Percentiles rank a stretch among this genome's conserved stretches.
These are phyloP conservation scores for Camelus dromedarius DNA, from an alignment of 2,113 vertebrate species.

Conservation along the genomic window DNA sequence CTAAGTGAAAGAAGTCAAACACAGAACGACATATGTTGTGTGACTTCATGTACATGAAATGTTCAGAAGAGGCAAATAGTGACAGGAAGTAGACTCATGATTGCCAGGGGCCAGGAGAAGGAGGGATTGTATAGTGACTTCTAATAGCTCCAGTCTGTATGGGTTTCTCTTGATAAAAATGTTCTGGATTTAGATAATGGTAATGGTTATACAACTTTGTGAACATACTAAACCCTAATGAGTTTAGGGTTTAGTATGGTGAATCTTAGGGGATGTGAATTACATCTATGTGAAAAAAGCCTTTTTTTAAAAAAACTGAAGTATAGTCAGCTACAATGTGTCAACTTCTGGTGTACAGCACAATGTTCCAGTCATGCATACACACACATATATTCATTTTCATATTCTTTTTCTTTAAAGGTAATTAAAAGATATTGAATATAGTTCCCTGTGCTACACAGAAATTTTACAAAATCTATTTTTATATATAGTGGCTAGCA, in stretches of 20 bases:
- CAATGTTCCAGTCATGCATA: too few relatives aligned
- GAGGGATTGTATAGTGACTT: neutral
- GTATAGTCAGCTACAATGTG: too few relatives aligned
- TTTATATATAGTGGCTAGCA: too few relatives aligned
- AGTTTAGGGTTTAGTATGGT: too few relatives aligned
- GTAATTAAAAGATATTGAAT: too few relatives aligned
- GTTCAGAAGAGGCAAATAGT: neutral
- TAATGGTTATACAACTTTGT: neutral
- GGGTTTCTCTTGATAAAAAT: conserved; percentile 23
- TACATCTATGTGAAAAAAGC: neutral
- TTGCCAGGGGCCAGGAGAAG: neutral
- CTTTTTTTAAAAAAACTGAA: too few relatives aligned
- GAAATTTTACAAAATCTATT: too few relatives aligned
- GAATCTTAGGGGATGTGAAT: neutral
- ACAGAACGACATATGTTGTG: neutral
- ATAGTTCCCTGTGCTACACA: too few relatives aligned
- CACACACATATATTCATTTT: too few relatives aligned
- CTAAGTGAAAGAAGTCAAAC: neutral
- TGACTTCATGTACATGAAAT: neutral
- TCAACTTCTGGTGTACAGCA: too few relatives aligned
- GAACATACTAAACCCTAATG: neutral
- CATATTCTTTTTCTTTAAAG: too few relatives aligned
- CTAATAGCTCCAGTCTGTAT: neutral
- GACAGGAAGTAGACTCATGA: neutral
- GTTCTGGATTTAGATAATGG: neutral